Conservation (phyloP, 2,797 vertebrate species). For the Muraenolepis orangiensis region DNA sequence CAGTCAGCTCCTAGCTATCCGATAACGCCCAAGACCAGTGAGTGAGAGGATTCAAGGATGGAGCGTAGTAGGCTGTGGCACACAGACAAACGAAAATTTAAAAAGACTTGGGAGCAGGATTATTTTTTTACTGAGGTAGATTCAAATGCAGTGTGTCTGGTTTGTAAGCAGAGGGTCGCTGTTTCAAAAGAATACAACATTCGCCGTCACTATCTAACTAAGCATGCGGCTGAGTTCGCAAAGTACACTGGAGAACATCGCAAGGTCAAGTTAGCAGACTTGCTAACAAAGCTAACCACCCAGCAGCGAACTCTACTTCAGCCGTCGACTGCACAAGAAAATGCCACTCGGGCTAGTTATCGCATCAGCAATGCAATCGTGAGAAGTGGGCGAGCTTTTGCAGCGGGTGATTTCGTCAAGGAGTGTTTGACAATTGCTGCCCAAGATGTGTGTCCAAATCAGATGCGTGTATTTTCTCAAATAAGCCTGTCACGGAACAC, state of each 20-base stretch:
- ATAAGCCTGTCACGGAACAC: slow-evolving; percentile 7
- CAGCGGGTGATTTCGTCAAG: not conserved
- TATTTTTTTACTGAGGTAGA: not conserved
- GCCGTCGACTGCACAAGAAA: not conserved
- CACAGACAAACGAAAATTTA: not conserved
- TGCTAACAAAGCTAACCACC: not conserved
- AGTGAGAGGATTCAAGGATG: not conserved
- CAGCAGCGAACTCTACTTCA: not conserved
- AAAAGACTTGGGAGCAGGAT: not conserved
- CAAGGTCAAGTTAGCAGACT: not conserved
- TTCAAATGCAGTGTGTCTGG: not conserved
- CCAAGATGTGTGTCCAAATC: not conserved
- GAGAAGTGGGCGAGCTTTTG: not conserved
- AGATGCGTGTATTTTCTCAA: slow-evolving; percentile 2
- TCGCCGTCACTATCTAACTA: not conserved
- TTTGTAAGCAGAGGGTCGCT: not conserved
- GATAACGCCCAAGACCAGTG: no score
- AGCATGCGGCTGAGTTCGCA: not conserved
- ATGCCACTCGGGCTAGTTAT: not conserved
- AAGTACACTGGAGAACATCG: not conserved
- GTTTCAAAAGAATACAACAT: not conserved
- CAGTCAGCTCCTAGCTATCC: no score
- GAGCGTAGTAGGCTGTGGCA: not conserved
- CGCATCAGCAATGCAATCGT: not conserved
- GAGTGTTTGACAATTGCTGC: slow-evolving; percentile 2